Conservation (phyloP, 1,140 invertebrate species). For the Drosophila chauvacae region DNA sequence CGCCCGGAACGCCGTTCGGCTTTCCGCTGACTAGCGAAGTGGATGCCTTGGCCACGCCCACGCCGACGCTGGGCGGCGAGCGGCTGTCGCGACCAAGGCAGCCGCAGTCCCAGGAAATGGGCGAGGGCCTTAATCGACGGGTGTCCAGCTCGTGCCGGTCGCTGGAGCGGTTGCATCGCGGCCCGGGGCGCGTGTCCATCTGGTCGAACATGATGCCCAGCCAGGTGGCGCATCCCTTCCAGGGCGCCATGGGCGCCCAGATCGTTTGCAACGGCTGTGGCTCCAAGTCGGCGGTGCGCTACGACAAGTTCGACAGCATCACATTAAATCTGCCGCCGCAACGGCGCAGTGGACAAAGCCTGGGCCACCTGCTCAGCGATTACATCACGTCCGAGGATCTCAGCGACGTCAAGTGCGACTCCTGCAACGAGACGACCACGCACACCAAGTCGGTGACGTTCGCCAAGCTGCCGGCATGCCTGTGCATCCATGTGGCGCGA, state of each 20-base stretch:
- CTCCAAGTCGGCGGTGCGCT: conserved; percentile 92
- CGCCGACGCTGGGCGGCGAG: conserved; percentile 48
- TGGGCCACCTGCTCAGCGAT: conserved; percentile 89
- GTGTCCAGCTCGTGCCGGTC: conserved; percentile 82
- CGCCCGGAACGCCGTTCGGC: conserved; percentile 55
- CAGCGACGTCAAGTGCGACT: conserved; percentile 92
- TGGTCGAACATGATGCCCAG: conserved; percentile 85
- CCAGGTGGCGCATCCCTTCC: conserved; percentile 88
- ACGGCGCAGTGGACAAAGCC: conserved; percentile 75
- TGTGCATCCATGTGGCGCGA: conserved; percentile 93
- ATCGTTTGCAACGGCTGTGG: conserved; percentile 92
- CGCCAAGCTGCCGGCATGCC: conserved; percentile 87
- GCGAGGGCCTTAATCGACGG: conserved; percentile 65
- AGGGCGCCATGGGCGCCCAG: conserved; percentile 93
- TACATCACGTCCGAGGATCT: conserved; percentile 94
- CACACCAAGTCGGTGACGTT: conserved; percentile 93
- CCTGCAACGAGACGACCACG: conserved; percentile 88
- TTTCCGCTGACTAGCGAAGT: conserved; percentile 46
- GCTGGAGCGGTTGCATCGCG: conserved; percentile 84
- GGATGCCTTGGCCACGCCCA: conserved; percentile 43
- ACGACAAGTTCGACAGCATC: conserved; percentile 95
- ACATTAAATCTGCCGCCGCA: conserved; percentile 90
- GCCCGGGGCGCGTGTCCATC: conserved; percentile 81
- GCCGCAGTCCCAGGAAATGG: conserved; percentile 36
- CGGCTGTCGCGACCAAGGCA: conserved; percentile 61